Evolutionary conservation across 2,888 invertebrate genomes (phyloP), one percentile per base, ranked within the genome.

Genomic region (Scaeva pyrastri): DNA sequence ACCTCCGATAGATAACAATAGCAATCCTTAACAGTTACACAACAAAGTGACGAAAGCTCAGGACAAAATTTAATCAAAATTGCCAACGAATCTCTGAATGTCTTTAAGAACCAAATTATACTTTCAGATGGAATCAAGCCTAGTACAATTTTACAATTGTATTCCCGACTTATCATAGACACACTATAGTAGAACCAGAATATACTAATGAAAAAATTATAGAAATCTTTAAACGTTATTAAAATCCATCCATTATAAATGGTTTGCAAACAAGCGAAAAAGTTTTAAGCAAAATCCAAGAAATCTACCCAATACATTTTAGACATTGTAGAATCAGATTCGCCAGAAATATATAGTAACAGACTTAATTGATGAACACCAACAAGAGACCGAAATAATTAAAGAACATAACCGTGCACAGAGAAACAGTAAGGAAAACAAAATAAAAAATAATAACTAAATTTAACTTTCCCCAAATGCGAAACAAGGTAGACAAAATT

Each of bases 61-160:
- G n/a, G n/a, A n/a, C n/a, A n/a, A n/a, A n/a, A n/a, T n/a, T n/a
- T n/a, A n/a, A n/a, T 26, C 2, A 26, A 26, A 26, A 2, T 26
- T 6, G 26, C 2, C 3, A 26, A 26, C 26, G 26, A 72, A 43
- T 88, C n/a, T 16, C 87, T 48, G 45, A 62, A 75, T 87, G 80
- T 74, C n/a, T n/a, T n/a, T n/a, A n/a, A 64, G 75, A 12, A 48
- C 80, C 6, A 26, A 6, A 6, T 6, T 26, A 4, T 6, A 26
- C 6, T 26, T 4, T 26, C 6, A 26, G 26, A 26, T 4, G 26
- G 26, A 26, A 26, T 4, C 6, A 26, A 26, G 26, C 26, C 3
- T 26, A 2, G 6, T 26, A 26, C 26, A 6, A 26, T 26, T 26
- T 26, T 6, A 26, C 2, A 26, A 26, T 26, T 6, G 6, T 26